phyloP scores from a whole-genome alignment of 2,797 vertebrate species.

The Acanthurus tractus region DNA sequence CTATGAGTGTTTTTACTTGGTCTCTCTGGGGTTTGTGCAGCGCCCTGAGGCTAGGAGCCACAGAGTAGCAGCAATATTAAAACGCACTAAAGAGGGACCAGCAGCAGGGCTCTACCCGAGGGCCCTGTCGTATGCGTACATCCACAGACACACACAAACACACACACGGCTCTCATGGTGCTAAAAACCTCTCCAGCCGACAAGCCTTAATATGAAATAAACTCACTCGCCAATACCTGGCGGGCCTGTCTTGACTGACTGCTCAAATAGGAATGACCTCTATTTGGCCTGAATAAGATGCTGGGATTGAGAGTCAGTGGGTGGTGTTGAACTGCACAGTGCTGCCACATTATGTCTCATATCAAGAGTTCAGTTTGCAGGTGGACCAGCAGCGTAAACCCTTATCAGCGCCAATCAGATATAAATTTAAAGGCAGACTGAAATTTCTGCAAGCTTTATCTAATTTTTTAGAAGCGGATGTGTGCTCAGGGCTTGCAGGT shows the following conservation, averaged over 20 bases:
- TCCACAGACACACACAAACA: constrained; percentile 28
- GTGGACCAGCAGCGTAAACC: constrained; percentile 60
- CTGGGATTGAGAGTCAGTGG: constrained; percentile 69
- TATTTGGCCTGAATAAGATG: constrained; percentile 76
- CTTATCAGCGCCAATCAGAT: constrained; percentile 71
- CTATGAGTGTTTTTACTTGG: constrained; percentile 45
- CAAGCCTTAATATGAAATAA: constrained; percentile 81
- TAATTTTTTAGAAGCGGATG: constrained; percentile 35
- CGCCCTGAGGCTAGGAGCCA: constrained; percentile 72
- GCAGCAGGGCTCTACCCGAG: constrained; percentile 65
- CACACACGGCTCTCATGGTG: constrained; percentile 47
- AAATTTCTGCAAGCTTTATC: constrained; percentile 47
- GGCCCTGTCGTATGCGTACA: constrained; percentile 47
- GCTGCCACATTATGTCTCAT: constrained; percentile 64
- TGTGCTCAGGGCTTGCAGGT: constrained; percentile 27
- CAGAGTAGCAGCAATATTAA: constrained; percentile 79
- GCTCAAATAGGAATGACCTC: constrained; percentile 82
- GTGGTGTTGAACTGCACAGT: constrained; percentile 67
- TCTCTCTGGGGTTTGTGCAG: constrained; percentile 60
- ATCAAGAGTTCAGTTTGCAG: constrained; percentile 66
- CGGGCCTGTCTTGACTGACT: constrained; percentile 79
- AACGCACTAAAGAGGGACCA: constrained; percentile 80
- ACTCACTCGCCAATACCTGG: constrained; percentile 79
- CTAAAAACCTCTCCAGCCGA: constrained; percentile 69
- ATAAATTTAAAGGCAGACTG: constrained; percentile 59